Percentiles rank a stretch among this genome's conserved stretches.
Conservation (phyloP, 2,797 vertebrate genomes). For the Hybognathus amarus region DNA sequence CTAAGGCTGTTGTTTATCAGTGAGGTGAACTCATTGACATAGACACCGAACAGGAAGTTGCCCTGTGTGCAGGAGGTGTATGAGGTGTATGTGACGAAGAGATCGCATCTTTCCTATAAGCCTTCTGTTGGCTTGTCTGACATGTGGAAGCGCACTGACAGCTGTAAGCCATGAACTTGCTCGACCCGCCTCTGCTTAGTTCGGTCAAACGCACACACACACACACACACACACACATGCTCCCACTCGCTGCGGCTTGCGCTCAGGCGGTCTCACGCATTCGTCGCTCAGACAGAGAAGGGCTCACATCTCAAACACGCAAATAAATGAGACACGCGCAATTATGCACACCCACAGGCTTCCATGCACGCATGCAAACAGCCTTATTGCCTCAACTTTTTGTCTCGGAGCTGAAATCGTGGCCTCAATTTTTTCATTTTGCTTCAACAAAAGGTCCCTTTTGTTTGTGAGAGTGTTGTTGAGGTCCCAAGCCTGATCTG, state of each 20-base stretch:
- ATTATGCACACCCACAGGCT: conserved; percentile 54
- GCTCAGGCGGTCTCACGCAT: conserved; percentile 69
- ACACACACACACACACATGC: conserved; percentile 58
- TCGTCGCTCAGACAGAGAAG: conserved; percentile 65
- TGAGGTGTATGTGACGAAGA: conserved; percentile 15
- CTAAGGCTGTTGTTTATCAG: background rate
- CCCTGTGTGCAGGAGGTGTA: conserved; percentile 7
- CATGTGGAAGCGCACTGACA: conserved; percentile 67
- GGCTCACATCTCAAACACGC: conserved; percentile 62
- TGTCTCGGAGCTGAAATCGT: conserved; percentile 14
- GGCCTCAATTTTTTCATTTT: background rate
- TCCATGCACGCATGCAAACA: conserved; percentile 51
- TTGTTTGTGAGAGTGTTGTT: conserved; percentile 22
- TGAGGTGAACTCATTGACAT: background rate
- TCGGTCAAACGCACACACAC: conserved; percentile 69
- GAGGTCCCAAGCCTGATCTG: conserved; percentile 9
- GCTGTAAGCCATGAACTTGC: conserved; percentile 73
- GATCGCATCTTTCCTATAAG: conserved; percentile 28
- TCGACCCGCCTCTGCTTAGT: conserved; percentile 75
- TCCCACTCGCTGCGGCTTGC: conserved; percentile 49
- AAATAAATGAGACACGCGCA: conserved; percentile 29
- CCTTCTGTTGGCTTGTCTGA: conserved; percentile 59
- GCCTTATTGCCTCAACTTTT: conserved; percentile 54
- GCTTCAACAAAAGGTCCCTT: conserved; percentile 13
- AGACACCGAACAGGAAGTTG: conserved; percentile 26